A percentile compares a stretch with the other conserved stretches of the same genome.
These are phyloP conservation scores for Rutilus rutilus DNA, from an alignment of 2,113 vertebrate species.

Conservation along the genomic window DNA sequence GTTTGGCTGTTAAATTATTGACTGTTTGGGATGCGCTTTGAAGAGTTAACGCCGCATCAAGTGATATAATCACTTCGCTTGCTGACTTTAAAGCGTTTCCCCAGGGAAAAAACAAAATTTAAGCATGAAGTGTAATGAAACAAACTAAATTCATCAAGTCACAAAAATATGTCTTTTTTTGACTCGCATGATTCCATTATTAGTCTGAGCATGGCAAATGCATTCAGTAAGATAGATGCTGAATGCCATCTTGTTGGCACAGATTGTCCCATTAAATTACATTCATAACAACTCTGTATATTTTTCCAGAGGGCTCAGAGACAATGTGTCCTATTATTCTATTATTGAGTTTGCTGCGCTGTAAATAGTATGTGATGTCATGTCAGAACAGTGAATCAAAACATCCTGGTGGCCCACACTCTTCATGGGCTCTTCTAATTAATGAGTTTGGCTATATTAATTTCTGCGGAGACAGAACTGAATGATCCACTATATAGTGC, in stretches of 20 bases:
- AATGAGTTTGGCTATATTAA: background rate
- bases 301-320: conserved; percentile 19
- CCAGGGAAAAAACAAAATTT: background rate
- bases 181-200: background rate
- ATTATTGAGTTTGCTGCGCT: background rate
- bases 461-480: background rate
- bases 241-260: conserved; percentile 22
- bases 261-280: conserved; percentile 34
- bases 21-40: conserved; percentile 51
- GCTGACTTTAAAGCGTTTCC: conserved; percentile 46
- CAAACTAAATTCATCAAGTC: conserved; percentile 27
- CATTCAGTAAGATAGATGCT: conserved; percentile 4
- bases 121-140: conserved; percentile 29
- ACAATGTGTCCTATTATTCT: conserved; percentile 20
- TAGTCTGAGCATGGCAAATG: conserved; percentile 2
- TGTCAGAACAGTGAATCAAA: conserved; percentile 15
- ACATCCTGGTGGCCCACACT: background rate
- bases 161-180: conserved; percentile 4
- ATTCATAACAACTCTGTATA: conserved; percentile 10
- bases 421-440: background rate
- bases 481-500: background rate
- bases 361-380: conserved; percentile 22
- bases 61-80: conserved; percentile 43
- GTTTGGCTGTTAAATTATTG: conserved; percentile 68
- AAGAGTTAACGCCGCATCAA: conserved; percentile 50